A percentile compares a stretch with the other conserved stretches of the same genome.
Evolutionary conservation across 2,888 invertebrate genomes (phyloP).

Genomic region (Eretmocerus hayati): DNA sequence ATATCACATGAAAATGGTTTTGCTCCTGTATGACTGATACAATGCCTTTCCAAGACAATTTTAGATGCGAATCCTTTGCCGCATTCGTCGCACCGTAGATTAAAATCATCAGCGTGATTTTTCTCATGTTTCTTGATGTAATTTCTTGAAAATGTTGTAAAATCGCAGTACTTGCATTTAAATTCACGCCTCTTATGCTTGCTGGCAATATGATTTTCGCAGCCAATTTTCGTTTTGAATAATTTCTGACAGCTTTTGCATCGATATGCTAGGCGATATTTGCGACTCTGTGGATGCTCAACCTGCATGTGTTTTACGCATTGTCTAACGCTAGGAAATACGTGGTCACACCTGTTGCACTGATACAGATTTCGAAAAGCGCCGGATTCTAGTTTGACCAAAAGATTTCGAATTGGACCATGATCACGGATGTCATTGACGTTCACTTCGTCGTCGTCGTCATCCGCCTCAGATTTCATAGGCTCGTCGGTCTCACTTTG

Average conservation of each 20-base stretch:
- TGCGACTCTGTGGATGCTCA: conserved; percentile 10
- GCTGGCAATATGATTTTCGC: conserved; percentile 19
- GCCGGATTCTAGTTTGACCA: conserved; percentile 16
- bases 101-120: conserved; percentile 52
- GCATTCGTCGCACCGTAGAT: conserved; percentile 46
- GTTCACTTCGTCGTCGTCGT: background rate
- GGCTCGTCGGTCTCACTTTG: background rate
- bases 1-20: conserved; percentile 47
- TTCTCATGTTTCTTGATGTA: conserved; percentile 29
- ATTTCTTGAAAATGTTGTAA: conserved; percentile 11
- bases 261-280: conserved; percentile 19
- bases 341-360: conserved; percentile 18
- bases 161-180: conserved; percentile 15
- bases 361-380: conserved; percentile 9
- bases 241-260: conserved; percentile 21
- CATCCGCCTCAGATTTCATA: background rate
- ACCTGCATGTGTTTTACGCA: conserved; percentile 13
- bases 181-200: conserved; percentile 15
- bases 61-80: conserved; percentile 51
- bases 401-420: conserved; percentile 17
- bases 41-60: conserved; percentile 48
- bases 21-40: conserved; percentile 46
- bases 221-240: conserved; percentile 19
- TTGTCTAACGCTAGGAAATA: conserved; percentile 9
- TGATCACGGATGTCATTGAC: too few species aligned